Evolutionary conservation across 2,113 vertebrate species (phyloP), one percentile per base, ranked within the genome.

Genomic region (Garra rufa): DNA sequence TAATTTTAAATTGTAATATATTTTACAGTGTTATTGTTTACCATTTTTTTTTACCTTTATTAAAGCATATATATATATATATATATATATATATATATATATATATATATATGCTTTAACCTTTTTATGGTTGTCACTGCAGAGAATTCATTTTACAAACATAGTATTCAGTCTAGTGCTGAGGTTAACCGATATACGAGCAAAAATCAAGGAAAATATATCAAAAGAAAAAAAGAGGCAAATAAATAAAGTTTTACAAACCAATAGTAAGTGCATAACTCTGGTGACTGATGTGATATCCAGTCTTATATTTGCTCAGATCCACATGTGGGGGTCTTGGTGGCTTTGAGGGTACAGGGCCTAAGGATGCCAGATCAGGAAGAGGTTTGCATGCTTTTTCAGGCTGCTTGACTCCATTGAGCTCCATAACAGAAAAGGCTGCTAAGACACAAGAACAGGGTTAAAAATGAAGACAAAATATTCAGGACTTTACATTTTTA

Each of bases 301-400:
- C 43, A 21, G 34, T 83, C 17, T 17, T 73, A 80, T 90, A 92
- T 55, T 26, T 5, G 34, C 87, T 57, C 34, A 98, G 93, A 76
- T 95, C 93, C 43, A 96, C 90, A 0, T n/a, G n/a, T 0, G 91
- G 94, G 26, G 96, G 97, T 87, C 95, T 96, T 0, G 81, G 73
- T 2, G 96, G 96, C 83, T 98, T 99, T 48, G 9, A 10, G 34
- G 96, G 96, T 38, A 88, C 81, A 6, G 90, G 90, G 10, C 96
- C 94, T 81, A 96, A 88, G 21, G 55, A 92, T 21, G 76, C 81
- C 43, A 88, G 7, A 13, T 95, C 90, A 86, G 96, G 95, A 10
- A 98, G 90, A 63, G 86, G 85, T 90, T 94, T 96, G 8, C 83
- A 92, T 26, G 34, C 34, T 7, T 19, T 80, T 41, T 26, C 80